Conservation (phyloP, 2,888 invertebrate species). For the Cinara cedri region DNA sequence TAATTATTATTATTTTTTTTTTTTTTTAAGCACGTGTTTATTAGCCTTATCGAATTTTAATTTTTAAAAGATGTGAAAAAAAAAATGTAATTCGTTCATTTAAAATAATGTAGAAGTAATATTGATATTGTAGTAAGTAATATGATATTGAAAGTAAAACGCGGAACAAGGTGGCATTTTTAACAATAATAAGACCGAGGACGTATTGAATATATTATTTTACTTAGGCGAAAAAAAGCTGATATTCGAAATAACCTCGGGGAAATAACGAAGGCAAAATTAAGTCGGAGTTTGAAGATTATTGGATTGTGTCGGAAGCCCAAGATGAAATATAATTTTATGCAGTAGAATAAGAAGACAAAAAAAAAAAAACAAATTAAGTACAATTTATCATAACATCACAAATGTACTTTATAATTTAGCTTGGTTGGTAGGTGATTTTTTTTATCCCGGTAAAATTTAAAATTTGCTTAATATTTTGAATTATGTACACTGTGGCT, state of each 20-base stretch:
- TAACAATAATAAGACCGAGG: too few species aligned
- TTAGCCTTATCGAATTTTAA: not conserved
- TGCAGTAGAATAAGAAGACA: not conserved
- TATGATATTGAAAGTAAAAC: not conserved
- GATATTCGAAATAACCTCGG: too few species aligned
- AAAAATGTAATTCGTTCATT: not conserved
- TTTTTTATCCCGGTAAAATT: not conserved
- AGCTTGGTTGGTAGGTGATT: not conserved
- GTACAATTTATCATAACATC: not conserved
- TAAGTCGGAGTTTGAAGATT: not conserved
- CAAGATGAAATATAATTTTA: not conserved
- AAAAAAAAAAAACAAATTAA: not conserved
- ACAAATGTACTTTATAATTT: too few species aligned
- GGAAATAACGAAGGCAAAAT: not conserved
- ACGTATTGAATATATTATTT: too few species aligned
- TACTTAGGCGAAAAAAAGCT: not conserved
- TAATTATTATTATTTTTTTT: too few species aligned
- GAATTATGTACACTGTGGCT: too few species aligned
- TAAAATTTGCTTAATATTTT: too few species aligned
- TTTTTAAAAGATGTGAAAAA: not conserved
- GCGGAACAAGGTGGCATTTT: not conserved
- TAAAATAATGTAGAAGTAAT: not conserved
- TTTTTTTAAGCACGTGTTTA: not conserved
- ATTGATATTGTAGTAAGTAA: too few species aligned
- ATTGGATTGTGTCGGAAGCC: not conserved